A percentile compares a stretch with the other conserved stretches of the same genome.
Evolutionary conservation across 2,113 vertebrate genomes (phyloP).

Genomic region (Maccullochella peelii): DNA sequence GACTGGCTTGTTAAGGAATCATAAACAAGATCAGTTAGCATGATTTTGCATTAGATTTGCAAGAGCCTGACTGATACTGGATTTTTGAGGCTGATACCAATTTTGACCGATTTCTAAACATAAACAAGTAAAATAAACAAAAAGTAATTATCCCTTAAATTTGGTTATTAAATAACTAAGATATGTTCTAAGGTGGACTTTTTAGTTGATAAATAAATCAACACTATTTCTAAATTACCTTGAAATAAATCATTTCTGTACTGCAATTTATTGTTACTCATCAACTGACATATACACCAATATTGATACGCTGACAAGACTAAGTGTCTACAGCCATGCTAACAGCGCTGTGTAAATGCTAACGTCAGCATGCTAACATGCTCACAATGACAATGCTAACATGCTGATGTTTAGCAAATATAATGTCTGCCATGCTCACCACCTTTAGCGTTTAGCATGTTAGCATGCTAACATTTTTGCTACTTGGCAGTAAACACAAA

Average conservation of each 20-base stretch:
- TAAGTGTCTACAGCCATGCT: neutral
- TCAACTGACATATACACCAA: neutral
- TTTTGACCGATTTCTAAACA: neutral
- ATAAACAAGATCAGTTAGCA: neutral
- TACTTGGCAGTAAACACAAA: neutral
- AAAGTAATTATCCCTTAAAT: neutral
- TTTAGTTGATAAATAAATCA: neutral
- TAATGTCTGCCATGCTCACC: neutral
- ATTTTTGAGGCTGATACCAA: neutral
- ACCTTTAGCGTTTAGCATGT: neutral
- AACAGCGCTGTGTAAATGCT: no score
- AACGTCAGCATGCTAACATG: no score
- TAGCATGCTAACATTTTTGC: conserved; percentile 1
- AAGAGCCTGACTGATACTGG: neutral
- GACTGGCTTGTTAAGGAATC: conserved; percentile 20
- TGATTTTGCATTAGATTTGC: conserved; percentile 3
- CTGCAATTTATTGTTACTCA: neutral
- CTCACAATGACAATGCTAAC: neutral
- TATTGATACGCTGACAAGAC: neutral
- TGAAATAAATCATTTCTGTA: neutral
- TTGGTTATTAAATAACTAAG: neutral
- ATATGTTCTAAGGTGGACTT: neutral
- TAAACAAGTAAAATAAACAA: neutral
- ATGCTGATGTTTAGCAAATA: neutral
- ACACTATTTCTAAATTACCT: neutral